A percentile compares a stretch with the other conserved stretches of the same genome.
Conservation (phyloP, 2,888 invertebrate genomes). For the Brachynemurus nebulosus region DNA sequence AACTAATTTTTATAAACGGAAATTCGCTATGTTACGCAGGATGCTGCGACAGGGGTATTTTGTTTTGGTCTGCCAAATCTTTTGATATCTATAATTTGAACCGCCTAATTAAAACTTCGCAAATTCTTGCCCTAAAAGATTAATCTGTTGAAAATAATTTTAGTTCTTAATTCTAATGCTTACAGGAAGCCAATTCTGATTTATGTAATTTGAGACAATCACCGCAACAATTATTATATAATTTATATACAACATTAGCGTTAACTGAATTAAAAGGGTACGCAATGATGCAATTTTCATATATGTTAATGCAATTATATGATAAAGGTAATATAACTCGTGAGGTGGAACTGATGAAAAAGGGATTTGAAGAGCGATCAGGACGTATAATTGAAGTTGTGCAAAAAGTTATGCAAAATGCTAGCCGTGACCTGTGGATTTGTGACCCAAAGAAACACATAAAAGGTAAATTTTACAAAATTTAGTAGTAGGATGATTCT, state of each 20-base stretch:
- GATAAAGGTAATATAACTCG: conserved; percentile 64
- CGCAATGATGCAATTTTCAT: conserved; percentile 81
- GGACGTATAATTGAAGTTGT: conserved; percentile 51
- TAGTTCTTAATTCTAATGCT: too few species aligned
- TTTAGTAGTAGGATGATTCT: background rate
- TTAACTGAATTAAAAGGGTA: conserved; percentile 77
- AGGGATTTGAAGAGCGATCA: conserved; percentile 52
- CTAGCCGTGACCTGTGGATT: conserved; percentile 49
- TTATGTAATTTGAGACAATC: conserved; percentile 63
- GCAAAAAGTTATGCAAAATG: conserved; percentile 47
- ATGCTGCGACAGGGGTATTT: too few species aligned
- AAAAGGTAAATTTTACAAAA: too few species aligned
- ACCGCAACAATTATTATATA: conserved; percentile 67
- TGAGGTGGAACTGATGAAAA: conserved; percentile 52
- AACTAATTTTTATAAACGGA: too few species aligned
- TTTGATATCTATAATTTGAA: too few species aligned
- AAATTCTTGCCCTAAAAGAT: too few species aligned
- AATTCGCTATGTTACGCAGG: too few species aligned
- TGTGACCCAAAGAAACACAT: conserved; percentile 52
- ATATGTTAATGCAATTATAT: conserved; percentile 65
- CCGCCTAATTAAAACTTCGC: too few species aligned
- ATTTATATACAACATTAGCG: conserved; percentile 66
- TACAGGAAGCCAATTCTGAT: conserved; percentile 53
- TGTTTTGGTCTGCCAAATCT: too few species aligned
- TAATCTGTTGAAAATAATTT: too few species aligned